Evolutionary conservation across 2,113 vertebrate genomes (phyloP), one percentile per base, ranked within the genome.

Genomic region (Catagonus wagneri): DNA sequence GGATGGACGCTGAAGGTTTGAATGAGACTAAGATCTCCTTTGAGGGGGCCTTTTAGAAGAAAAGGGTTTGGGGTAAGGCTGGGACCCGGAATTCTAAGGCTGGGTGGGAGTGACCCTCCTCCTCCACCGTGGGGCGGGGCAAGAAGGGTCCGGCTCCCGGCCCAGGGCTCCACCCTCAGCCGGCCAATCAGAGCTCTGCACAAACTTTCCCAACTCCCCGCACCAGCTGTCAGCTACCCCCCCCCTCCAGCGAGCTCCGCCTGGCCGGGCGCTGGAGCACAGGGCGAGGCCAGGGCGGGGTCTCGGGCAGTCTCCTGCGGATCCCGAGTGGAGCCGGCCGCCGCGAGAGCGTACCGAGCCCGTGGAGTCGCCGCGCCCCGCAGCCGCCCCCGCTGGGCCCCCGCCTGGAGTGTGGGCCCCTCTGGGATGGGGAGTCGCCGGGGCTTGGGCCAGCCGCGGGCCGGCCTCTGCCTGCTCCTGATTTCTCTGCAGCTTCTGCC

Each of bases 241-340:
- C 32, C 83, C 16, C 25, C 74, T n/a, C n/a, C 68, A 6, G 9
- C 34, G 50, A 78, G 90, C 88, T 94, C 85, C 68, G 92, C 96
- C 95, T 32, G 54, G 84, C 56, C 58, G 0, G 34, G 88, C 74
- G 25, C 95, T 60, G 74, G 52, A 65, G 93, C 65, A 19, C 95
- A 50, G 97, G 96, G 96, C 81, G 97, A 96, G 97, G 96, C 95
- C 84, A 36, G 96, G 97, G 96, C 97, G 93, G 90, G 95, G 92
- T 93, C 92, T 93, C 68, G 13, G 39, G 27, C 96, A 96, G 86
- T 96, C 72, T 92, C 81, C 69, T 2, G 94, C n/a, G 0, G 95
- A 52, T 80, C 75, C 32, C 34, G 79, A 83, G 69, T 10, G 75
- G 29, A 87, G 83, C 84, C 27, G 85, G 83, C 90, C 27, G 83